Conservation (phyloP, 2,113 vertebrate genomes). For the Carollia perspicillata region DNA sequence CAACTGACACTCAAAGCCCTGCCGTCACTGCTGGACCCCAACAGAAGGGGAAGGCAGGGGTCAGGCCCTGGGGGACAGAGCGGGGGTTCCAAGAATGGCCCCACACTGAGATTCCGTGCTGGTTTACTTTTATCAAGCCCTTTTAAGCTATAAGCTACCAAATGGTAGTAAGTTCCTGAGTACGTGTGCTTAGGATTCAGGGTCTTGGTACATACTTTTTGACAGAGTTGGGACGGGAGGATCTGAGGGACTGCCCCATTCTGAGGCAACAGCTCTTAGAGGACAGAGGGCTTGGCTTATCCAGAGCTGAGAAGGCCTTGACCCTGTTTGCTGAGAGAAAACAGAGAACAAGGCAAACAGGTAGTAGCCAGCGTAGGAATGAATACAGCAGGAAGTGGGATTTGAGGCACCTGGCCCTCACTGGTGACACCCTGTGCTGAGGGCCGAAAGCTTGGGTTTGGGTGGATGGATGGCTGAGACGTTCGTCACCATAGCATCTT, state of each 20-base stretch:
- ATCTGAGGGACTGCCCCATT: neutral
- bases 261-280: neutral
- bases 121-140: neutral
- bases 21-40: rapidly evolving
- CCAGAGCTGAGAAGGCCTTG: neutral
- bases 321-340: neutral
- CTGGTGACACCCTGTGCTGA: neutral
- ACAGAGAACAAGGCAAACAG: neutral
- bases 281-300: neutral
- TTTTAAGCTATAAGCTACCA: neutral
- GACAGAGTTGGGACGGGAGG: neutral
- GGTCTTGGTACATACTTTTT: neutral
- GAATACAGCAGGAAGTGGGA: neutral
- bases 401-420: neutral
- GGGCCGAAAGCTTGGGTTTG: neutral
- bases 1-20: neutral
- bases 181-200: neutral
- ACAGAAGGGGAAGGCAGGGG: neutral
- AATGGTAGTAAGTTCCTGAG: neutral
- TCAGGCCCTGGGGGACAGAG: neutral
- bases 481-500: no score
- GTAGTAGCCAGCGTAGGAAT: neutral
- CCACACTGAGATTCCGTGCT: neutral
- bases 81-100: neutral
- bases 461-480: no score